These are phyloP conservation scores for Drosophila trichaetosa DNA, from an alignment of 2,888 invertebrate genomes.

Conservation along the genomic window DNA sequence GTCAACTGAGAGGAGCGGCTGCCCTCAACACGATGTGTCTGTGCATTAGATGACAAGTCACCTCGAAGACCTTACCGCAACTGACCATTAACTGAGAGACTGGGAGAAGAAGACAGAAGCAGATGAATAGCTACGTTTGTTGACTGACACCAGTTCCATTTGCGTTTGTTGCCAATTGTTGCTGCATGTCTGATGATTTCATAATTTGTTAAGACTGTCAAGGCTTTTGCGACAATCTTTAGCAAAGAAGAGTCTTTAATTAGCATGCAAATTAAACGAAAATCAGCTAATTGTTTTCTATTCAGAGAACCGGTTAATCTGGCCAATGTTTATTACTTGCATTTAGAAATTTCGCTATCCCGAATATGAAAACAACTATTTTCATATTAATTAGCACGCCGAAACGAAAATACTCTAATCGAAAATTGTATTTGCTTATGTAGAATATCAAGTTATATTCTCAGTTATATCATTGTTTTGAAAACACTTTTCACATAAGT, in stretches of 20 bases:
- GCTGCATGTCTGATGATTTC: slow-evolving; percentile 51
- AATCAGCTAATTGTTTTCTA: slow-evolving; percentile 19
- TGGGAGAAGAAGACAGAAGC: slow-evolving; percentile 6
- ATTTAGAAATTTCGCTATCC: slow-evolving; percentile 41
- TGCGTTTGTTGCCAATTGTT: slow-evolving; percentile 28
- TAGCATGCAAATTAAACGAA: slow-evolving; percentile 33
- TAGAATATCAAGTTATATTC: not conserved
- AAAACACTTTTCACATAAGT: not conserved
- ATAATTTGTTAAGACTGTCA: slow-evolving; percentile 20
- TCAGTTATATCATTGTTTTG: not conserved
- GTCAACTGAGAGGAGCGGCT: slow-evolving; percentile 33
- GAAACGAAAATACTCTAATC: not conserved
- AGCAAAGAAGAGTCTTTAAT: slow-evolving; percentile 41
- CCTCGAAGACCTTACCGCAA: slow-evolving; percentile 46
- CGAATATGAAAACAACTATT: not conserved
- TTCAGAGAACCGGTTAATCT: slow-evolving; percentile 55
- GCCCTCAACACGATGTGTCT: slow-evolving; percentile 34
- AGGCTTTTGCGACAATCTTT: slow-evolving; percentile 31
- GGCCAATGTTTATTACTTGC: slow-evolving; percentile 7
- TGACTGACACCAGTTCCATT: slow-evolving; percentile 25
- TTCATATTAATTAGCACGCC: not conserved
- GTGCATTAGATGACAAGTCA: slow-evolving; percentile 33
- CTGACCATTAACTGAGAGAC: slow-evolving; percentile 32
- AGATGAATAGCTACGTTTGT: slow-evolving; percentile 10
- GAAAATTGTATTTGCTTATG: not conserved